Base-by-base conservation (phyloP, 2,113 vertebrate genomes). In the Syngnathus floridae region DNA sequence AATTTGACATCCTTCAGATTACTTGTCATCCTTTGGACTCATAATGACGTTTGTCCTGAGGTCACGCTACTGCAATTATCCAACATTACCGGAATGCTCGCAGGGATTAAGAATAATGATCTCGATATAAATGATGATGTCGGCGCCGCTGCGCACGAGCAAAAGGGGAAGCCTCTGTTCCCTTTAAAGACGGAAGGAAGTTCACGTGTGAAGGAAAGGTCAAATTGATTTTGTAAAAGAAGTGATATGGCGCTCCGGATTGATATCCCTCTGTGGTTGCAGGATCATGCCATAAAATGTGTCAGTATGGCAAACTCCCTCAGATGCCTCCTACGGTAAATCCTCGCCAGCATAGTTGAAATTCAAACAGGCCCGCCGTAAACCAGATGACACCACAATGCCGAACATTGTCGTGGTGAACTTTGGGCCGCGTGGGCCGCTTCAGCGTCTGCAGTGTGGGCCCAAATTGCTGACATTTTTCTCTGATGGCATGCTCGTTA, bases 381-480 rank as follows among this genome's bases (percentile, higher is more conserved):
- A 78, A 86, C 66, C 81, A 69, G 85, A 73, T 85, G 77, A 74
- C 64, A 72, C 79, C 83, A 90, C 89, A 91, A 90, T 85, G 88
- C 73, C 73, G 56, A 79, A 74, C 77, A 67, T 91, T 88, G 86
- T 89, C 79, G 73, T 59, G 64, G 70, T 91, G 90, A 91, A 90
- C 89, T 91, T 90, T 88, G 89, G 86, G 89, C 86, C 78, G 88
- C 75, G 82, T 87, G 81, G 86, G 87, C 82, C 36, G 69, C 70
- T 71, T 76, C 77, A 13, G 65, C 9, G 63, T 62, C 81, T 74
- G 82, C 74, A 56, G 74, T 71, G 78, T 67, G 61, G 74, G 73
- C 76, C 40, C 74, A 70, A 89, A 91, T 91, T 84, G 71, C 82
- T 90, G 62, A 77, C 85, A 90, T 91, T 86, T 86, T 88, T 89